Evolutionary conservation across 2,797 vertebrate genomes (phyloP).

Genomic region (Bucorvus abyssinicus): DNA sequence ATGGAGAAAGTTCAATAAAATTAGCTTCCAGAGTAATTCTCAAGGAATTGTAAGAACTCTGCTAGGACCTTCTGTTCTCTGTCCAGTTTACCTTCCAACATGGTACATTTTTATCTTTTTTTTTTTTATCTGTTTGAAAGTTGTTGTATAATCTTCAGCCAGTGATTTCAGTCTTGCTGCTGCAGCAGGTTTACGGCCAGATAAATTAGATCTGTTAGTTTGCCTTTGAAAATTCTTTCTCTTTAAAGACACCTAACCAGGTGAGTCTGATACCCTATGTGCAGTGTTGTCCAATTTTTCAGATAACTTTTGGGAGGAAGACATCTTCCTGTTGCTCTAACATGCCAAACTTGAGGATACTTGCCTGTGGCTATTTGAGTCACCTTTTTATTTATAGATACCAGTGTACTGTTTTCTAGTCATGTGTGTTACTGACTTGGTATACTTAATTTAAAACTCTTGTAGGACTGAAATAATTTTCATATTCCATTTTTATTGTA

Average conservation of each 20-base stretch:
- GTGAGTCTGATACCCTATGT: neutral
- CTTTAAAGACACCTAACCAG: neutral
- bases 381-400: neutral
- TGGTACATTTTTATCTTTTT: neutral
- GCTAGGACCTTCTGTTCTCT: neutral
- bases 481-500: neutral
- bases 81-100: conserved; percentile 1
- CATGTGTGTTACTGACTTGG: neutral
- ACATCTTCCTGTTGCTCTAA: neutral
- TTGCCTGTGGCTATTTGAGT: neutral
- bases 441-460: neutral
- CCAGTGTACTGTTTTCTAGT: neutral
- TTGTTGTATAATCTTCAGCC: neutral
- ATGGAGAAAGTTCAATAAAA: neutral
- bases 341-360: neutral
- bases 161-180: neutral
- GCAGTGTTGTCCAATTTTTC: neutral
- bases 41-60: neutral
- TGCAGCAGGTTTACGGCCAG: neutral
- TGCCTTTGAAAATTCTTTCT: neutral
- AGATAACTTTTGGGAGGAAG: neutral
- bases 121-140: neutral
- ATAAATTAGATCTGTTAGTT: neutral
- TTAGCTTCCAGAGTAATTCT: neutral
- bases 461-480: neutral